phyloP scores from a whole-genome alignment of 2,797 vertebrate genomes.

The Halcyon badia region DNA sequence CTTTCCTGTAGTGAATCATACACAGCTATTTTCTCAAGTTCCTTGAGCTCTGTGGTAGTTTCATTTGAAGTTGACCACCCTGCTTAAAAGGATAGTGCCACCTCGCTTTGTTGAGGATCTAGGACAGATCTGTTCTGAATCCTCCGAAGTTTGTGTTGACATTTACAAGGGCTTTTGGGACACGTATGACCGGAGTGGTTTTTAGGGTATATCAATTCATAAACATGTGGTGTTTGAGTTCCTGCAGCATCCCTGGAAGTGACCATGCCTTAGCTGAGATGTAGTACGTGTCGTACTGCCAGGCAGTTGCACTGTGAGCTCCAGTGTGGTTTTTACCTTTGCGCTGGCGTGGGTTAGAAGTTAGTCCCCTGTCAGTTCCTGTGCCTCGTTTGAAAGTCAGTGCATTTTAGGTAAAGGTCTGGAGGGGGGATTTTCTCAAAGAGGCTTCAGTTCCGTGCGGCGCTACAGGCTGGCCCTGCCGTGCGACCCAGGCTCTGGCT shows the following conservation, averaged over 20 bases:
- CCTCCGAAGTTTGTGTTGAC: background rate
- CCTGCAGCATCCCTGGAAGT: background rate
- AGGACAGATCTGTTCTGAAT: background rate
- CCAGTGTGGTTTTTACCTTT: background rate
- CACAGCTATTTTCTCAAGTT: background rate
- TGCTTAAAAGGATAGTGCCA: background rate
- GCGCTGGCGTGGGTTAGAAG: background rate
- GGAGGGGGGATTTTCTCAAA: background rate
- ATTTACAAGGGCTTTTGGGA: background rate
- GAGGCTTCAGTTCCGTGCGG: background rate
- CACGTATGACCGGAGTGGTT: background rate
- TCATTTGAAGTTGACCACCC: background rate
- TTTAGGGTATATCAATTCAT: background rate
- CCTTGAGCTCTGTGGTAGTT: background rate
- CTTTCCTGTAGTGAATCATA: background rate
- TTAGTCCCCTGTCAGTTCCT: background rate
- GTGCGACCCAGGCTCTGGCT: background rate
- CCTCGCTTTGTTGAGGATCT: background rate
- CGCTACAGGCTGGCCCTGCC: background rate
- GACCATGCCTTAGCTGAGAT: background rate
- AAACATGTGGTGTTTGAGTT: background rate
- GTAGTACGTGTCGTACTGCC: fast-evolving
- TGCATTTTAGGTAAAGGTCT: background rate
- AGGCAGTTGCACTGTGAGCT: background rate
- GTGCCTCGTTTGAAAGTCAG: background rate